Base-by-base conservation (phyloP, 2,888 invertebrate species). In the Chrysotoxum bicinctum region DNA sequence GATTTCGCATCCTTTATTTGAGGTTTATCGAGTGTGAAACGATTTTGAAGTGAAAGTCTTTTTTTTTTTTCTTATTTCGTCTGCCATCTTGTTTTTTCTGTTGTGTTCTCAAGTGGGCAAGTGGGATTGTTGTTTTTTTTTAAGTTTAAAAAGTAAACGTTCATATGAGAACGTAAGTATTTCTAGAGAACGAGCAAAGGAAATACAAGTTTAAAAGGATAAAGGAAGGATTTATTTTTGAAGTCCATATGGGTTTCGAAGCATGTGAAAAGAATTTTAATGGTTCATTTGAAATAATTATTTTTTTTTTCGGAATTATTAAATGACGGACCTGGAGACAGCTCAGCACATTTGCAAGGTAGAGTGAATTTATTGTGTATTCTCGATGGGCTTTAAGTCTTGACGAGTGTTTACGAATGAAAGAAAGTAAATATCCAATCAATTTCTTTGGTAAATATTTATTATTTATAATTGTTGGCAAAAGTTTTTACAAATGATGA, bases 11-110 rank as follows among this genome's bases (percentile, higher is more conserved):
- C 80, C 75, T 80, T 84, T 84, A 80, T 84, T 58, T 66, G 75
- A 68, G 66, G 58, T 84, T 80, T 80, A 84, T 84, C 84, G 84
- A 84, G 80, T 80, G 80, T 76, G 66, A 84, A 84, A 84, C 80
- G 74, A 58, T 84, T 75, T 83, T 84, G 10, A 70, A 84, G 83
- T 70, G 66, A 75, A 74, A 66, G 40, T 60, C 30, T 32, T 58
- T 50, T 19, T 19, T 77, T 54, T 64, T 48, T 58, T 48, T 30
- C 1, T 45, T 16, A 8, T 10, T 56, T 45, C 12, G 23, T 64
- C 16, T 40, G 2, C 19, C 43, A 16, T 40, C 58, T 66, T 77
- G 58, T 40, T 74, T 48, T 54, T 50, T 72, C 43, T 72, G 21
- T 40, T 19, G 14, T 19, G 56, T 43, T 30, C 23, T n/a, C 30